phyloP scores from a whole-genome alignment of 2,113 vertebrate species.

The Cervus canadensis region DNA sequence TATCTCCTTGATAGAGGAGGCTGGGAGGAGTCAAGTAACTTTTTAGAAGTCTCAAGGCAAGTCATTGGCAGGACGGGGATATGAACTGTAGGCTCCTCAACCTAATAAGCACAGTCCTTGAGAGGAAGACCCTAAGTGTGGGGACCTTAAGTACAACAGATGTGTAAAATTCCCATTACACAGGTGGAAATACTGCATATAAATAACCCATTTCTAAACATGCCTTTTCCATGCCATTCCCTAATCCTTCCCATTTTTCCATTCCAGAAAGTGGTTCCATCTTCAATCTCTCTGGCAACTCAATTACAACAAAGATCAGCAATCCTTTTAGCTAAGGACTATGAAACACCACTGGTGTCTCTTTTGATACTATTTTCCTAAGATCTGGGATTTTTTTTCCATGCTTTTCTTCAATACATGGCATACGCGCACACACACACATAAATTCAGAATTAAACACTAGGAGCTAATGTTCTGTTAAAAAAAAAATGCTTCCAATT shows the following conservation, averaged over 20 bases:
- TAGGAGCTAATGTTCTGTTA: not conserved
- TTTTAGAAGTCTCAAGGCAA: not conserved
- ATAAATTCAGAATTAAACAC: not conserved
- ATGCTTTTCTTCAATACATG: not conserved
- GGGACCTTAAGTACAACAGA: not conserved
- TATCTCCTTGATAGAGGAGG: not conserved
- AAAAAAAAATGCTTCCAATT: not conserved
- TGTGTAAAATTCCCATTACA: not conserved
- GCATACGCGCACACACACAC: not conserved
- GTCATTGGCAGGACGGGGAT: not conserved
- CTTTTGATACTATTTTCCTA: not conserved
- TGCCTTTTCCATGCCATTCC: not conserved
- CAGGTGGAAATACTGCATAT: not conserved
- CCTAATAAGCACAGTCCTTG: not conserved
- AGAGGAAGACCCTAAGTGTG: not conserved
- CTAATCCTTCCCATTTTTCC: not conserved
- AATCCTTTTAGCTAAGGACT: constrained; percentile 4
- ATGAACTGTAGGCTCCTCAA: not conserved
- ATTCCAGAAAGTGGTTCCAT: not conserved
- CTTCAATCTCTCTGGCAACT: not conserved
- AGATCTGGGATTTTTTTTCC: not conserved
- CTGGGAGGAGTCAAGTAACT: not conserved
- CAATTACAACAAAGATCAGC: not conserved
- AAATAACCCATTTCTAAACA: not conserved
- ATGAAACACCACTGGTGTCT: not conserved